These are phyloP conservation scores for Enteromius afrohamiltoni DNA, from an alignment of 2,797 vertebrate genomes.

Conservation along the genomic window DNA sequence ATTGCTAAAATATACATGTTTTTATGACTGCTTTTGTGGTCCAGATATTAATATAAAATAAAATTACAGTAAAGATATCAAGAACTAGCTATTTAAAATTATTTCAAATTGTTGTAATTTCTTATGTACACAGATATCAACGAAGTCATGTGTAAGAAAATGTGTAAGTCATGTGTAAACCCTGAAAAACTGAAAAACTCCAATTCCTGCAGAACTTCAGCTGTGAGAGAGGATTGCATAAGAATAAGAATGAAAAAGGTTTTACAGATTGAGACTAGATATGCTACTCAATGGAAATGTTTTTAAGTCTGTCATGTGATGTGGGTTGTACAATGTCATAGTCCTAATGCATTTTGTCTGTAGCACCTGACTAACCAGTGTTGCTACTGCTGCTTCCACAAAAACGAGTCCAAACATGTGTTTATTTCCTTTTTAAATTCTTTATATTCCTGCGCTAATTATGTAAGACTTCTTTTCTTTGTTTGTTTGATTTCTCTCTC, in stretches of 20 bases:
- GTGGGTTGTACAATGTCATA: conserved; percentile 13
- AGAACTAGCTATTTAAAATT: not conserved
- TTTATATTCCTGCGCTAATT: not conserved
- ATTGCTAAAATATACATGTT: no score
- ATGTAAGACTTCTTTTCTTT: not conserved
- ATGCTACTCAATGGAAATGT: not conserved
- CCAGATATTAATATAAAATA: not conserved
- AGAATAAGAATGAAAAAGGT: not conserved
- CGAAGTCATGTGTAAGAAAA: conserved; percentile 8
- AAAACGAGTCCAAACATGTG: not conserved
- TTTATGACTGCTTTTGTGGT: no score
- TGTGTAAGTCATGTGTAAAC: no score
- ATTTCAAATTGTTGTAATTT: not conserved
- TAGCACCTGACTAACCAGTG: conserved; percentile 29
- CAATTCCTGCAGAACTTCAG: not conserved
- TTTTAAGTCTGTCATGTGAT: conserved; percentile 6
- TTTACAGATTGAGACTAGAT: not conserved
- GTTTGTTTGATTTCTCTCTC: not conserved
- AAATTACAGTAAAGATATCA: not conserved
- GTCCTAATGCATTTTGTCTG: conserved; percentile 5
- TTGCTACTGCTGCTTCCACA: not conserved
- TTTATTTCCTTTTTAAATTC: conserved; percentile 12
- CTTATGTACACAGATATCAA: conserved; percentile 32
- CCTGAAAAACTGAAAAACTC: not conserved
- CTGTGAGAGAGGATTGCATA: conserved; percentile 1